These are phyloP conservation scores for Hylia prasina DNA, from an alignment of 2,113 vertebrate species.

Conservation along the genomic window DNA sequence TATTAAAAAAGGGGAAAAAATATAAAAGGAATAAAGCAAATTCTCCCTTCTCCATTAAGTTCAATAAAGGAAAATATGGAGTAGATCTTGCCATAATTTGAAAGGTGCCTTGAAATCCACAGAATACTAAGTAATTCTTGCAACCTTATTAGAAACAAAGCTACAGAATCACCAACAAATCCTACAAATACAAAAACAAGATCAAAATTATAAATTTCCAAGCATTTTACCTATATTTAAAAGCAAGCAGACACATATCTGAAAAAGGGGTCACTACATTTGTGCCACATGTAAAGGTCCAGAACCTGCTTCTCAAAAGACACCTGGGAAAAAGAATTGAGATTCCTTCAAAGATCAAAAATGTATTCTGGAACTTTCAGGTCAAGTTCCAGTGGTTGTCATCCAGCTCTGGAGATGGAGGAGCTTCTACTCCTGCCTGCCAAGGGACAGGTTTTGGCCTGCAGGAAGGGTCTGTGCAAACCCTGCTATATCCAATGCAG, in stretches of 20 bases:
- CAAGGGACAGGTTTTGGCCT: background rate
- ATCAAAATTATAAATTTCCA: background rate
- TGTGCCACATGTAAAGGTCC: background rate
- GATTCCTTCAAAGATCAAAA: background rate
- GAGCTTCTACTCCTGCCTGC: background rate
- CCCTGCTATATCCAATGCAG: background rate
- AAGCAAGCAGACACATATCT: background rate
- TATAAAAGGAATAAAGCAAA: accelerated
- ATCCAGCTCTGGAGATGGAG: background rate
- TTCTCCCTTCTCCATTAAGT: background rate
- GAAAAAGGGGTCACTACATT: background rate
- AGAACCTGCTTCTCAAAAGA: background rate
- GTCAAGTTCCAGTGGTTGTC: background rate
- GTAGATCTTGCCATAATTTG: background rate
- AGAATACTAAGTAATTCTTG: background rate
- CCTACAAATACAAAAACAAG: background rate
- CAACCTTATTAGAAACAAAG: background rate
- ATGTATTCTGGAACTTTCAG: background rate
- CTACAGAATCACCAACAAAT: background rate
- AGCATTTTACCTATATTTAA: background rate
- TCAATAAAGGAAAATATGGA: background rate
- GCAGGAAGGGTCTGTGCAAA: background rate
- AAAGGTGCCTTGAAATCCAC: background rate
- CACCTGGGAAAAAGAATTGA: background rate
- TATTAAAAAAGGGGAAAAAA: background rate